A percentile compares a stretch with the other conserved stretches of the same genome.
Conservation (phyloP, 2,113 vertebrate species). For the Psammodynastes pulverulentus region DNA sequence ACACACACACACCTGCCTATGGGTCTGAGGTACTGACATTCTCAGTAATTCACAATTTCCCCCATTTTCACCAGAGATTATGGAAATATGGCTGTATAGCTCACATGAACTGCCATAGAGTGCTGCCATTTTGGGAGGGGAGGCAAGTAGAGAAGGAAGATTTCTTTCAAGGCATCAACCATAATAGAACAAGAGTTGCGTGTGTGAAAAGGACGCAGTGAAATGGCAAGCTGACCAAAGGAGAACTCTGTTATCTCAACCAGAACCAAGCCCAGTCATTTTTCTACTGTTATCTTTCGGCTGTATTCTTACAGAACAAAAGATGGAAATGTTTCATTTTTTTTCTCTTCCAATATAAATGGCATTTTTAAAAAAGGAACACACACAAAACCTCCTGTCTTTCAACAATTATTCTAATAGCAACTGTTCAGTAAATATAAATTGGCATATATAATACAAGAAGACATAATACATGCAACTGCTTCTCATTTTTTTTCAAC, state of each 20-base stretch:
- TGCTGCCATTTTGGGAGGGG: neutral
- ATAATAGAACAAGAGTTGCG: neutral
- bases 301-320: neutral
- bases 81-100: neutral
- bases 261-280: neutral
- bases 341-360: neutral
- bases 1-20: too few species aligned
- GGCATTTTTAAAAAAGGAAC: neutral
- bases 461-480: slow-evolving; percentile 29
- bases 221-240: neutral
- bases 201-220: neutral
- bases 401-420: neutral
- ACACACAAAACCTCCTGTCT: neutral
- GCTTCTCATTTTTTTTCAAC: neutral
- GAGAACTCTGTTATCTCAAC: neutral
- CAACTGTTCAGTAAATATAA: slow-evolving; percentile 24
- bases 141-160: neutral
- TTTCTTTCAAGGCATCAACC: neutral
- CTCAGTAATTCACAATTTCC: neutral
- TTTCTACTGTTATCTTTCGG: neutral
- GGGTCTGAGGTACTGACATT: neutral
- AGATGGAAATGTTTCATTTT: neutral
- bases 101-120: neutral
- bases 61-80: neutral
- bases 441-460: neutral